Conservation (phyloP, 2,113 vertebrate species). For the Nothobranchius kuhntae region DNA sequence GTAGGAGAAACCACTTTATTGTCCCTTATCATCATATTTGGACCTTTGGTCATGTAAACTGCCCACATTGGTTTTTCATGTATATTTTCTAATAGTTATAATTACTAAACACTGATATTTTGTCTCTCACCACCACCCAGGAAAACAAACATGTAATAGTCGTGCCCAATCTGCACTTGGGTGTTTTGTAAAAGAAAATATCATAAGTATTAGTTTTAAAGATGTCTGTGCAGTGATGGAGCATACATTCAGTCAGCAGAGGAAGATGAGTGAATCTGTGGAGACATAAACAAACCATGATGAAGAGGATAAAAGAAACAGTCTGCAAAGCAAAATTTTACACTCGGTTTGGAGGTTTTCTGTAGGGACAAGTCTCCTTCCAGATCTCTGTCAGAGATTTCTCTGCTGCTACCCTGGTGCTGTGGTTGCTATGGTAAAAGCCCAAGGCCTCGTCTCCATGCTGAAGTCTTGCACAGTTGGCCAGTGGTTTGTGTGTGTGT, state of each 20-base stretch:
- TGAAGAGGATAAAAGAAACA: neutral
- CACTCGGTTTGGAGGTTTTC: conserved; percentile 15
- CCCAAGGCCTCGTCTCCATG: conserved; percentile 50
- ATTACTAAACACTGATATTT: too few species aligned
- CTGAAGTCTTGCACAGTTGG: conserved; percentile 45
- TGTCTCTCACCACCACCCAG: too few species aligned
- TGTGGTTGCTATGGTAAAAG: conserved; percentile 64
- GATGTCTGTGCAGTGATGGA: neutral
- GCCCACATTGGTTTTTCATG: too few species aligned
- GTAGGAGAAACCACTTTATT: too few species aligned
- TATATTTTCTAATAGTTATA: too few species aligned
- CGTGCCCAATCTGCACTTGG: too few species aligned
- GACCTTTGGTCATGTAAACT: too few species aligned
- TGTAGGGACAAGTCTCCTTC: conserved; percentile 5
- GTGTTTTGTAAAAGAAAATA: too few species aligned
- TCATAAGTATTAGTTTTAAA: neutral
- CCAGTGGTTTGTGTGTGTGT: conserved; percentile 6
- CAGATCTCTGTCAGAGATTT: conserved; percentile 36
- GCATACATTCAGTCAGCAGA: neutral
- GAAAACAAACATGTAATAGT: too few species aligned
- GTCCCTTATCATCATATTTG: too few species aligned
- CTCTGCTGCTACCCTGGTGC: conserved; percentile 37
- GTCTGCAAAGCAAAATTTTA: conserved; percentile 7
- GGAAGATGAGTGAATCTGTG: conserved; percentile 5
- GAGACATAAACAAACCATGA: conserved; percentile 4